Conservation (phyloP, 2,113 vertebrate species). For the Pluvianellus socialis region DNA sequence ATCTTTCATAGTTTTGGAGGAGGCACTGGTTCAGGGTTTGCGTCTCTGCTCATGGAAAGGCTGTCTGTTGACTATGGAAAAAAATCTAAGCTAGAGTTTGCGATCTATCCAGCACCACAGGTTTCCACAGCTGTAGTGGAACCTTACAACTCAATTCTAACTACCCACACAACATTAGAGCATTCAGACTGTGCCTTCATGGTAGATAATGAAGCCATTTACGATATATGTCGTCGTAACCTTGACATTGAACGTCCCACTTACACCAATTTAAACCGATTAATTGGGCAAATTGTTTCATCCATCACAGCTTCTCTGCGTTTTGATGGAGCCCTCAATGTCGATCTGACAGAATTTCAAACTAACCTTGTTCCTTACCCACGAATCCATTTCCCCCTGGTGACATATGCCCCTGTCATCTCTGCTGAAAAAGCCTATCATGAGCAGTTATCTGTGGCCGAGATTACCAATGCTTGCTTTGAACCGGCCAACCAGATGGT, state of each 20-base stretch:
- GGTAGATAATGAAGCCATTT: constrained; percentile 75
- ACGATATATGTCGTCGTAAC: constrained; percentile 71
- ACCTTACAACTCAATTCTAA: constrained; percentile 78
- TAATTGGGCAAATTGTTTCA: constrained; percentile 76
- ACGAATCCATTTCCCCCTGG: constrained; percentile 87
- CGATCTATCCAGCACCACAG: constrained; percentile 71
- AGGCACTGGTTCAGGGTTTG: constrained; percentile 72
- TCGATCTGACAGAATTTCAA: constrained; percentile 76
- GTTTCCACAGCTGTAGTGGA: constrained; percentile 75
- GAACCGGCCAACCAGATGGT: constrained; percentile 90
- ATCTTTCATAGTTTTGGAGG: constrained; percentile 75
- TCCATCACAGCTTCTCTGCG: constrained; percentile 74
- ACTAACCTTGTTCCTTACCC: constrained; percentile 84
- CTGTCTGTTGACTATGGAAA: constrained; percentile 74
- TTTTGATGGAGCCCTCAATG: constrained; percentile 75
- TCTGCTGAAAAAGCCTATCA: constrained; percentile 88
- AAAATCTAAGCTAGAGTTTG: constrained; percentile 72
- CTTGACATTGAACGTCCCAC: constrained; percentile 72
- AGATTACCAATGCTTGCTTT: constrained; percentile 86
- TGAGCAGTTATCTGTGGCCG: constrained; percentile 87
- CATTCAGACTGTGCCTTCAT: constrained; percentile 78
- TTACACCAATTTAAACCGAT: constrained; percentile 73
- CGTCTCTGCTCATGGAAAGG: constrained; percentile 73
- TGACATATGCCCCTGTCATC: constrained; percentile 84
- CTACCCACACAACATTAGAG: constrained; percentile 86